Evolutionary conservation across 2,888 invertebrate genomes (phyloP).

Genomic region (Megaustenia siamemsis): DNA sequence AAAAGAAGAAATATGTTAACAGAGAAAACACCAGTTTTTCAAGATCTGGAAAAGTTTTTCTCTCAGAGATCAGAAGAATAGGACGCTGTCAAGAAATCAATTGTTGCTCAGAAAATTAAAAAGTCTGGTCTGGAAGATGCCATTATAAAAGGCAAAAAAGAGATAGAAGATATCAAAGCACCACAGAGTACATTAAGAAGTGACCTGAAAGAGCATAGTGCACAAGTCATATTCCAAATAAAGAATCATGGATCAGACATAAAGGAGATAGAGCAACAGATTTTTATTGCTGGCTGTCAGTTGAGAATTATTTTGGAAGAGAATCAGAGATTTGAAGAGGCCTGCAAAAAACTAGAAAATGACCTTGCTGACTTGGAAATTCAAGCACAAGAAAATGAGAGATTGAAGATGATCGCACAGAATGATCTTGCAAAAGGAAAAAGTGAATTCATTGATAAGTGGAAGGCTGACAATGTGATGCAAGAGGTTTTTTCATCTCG

Average conservation of each 20-base stretch:
- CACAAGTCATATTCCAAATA: conserved; percentile 68
- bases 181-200: conserved; percentile 60
- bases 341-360: conserved; percentile 61
- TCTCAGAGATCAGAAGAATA: conserved; percentile 67
- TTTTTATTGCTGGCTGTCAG: conserved; percentile 73
- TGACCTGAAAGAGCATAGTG: conserved; percentile 67
- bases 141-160: conserved; percentile 66
- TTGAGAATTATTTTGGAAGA: conserved; percentile 74
- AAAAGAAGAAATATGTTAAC: conserved; percentile 64
- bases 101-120: conserved; percentile 73
- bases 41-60: conserved; percentile 68
- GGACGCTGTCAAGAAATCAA: conserved; percentile 71
- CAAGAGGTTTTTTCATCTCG: conserved; percentile 67
- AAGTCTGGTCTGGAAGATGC: conserved; percentile 72
- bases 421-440: conserved; percentile 61
- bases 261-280: conserved; percentile 69
- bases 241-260: conserved; percentile 70
- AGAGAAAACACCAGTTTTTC: conserved; percentile 68
- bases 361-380: conserved; percentile 66
- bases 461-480: conserved; percentile 68
- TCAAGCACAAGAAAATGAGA: conserved; percentile 68
- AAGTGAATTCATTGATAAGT: conserved; percentile 67
- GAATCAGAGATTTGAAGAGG: conserved; percentile 70
- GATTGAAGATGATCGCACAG: conserved; percentile 61
- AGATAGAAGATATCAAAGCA: conserved; percentile 60